Evolutionary conservation across 2,797 vertebrate genomes (phyloP).

Genomic region (Acropternis orthonyx): DNA sequence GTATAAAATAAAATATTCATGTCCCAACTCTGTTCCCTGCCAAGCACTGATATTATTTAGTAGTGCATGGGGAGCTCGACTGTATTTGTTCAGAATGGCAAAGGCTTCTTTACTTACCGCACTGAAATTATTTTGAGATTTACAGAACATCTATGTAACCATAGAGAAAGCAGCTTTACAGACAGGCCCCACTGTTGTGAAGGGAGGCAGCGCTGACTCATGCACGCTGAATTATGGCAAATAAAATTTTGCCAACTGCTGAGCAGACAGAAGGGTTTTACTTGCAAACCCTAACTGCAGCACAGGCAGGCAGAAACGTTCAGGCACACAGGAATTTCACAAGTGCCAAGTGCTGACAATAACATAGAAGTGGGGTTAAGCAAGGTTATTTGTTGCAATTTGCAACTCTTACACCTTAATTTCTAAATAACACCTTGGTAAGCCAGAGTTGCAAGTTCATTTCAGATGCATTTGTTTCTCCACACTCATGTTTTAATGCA

Average conservation of each 20-base stretch:
- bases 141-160: slow-evolving; percentile 3
- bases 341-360: not conserved
- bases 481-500: not conserved
- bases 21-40: not conserved
- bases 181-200: not conserved
- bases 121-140: slow-evolving; percentile 24
- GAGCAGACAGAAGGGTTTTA: slow-evolving; percentile 7
- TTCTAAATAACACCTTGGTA: not conserved
- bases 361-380: not conserved
- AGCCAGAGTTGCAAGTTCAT: not conserved
- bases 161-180: slow-evolving; percentile 28
- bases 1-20: slow-evolving; percentile 14
- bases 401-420: not conserved
- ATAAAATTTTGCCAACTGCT: slow-evolving; percentile 41
- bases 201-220: slow-evolving; percentile 29
- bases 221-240: slow-evolving; percentile 10
- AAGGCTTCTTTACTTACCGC: not conserved
- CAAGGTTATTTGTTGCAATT: slow-evolving; percentile 15
- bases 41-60: not conserved
- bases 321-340: not conserved
- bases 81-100: not conserved
- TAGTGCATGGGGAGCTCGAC: not conserved
- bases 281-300: not conserved
- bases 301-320: not conserved
- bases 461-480: not conserved